Evolutionary conservation across 2,797 vertebrate genomes (phyloP).

Genomic region (Sebastes oblongus): DNA sequence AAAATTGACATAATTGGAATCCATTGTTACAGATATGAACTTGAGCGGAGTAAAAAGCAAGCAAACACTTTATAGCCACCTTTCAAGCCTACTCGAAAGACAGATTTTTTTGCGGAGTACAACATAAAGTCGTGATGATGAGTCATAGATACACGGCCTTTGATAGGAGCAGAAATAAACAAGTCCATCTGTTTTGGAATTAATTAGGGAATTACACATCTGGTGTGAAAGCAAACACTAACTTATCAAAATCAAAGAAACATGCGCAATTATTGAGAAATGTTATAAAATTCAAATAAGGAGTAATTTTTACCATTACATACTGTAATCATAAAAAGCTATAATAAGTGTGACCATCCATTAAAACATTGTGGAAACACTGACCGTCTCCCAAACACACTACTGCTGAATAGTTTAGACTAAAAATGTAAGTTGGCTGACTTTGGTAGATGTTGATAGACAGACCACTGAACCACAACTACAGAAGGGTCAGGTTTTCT

Average conservation of each 20-base stretch:
- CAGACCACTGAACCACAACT: neutral
- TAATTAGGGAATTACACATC: neutral
- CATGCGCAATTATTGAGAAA: neutral
- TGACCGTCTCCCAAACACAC: neutral
- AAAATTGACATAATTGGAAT: neutral
- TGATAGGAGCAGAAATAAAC: neutral
- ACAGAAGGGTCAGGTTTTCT: slow-evolving; percentile 1
- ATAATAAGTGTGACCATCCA: neutral
- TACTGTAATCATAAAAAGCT: neutral
- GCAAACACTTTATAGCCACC: neutral
- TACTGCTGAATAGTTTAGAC: neutral
- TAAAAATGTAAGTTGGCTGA: neutral
- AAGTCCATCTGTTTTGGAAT: neutral
- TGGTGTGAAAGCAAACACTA: neutral
- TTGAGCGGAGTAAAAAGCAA: neutral
- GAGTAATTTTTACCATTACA: neutral
- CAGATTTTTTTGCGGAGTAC: neutral
- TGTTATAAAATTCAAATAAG: neutral
- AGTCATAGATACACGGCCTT: neutral
- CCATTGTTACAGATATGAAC: neutral
- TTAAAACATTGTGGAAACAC: neutral
- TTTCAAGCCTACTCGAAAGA: neutral
- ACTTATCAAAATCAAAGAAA: neutral
- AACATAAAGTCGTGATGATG: neutral
- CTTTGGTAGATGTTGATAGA: neutral